Evolutionary conservation across 2,113 vertebrate genomes (phyloP), one percentile per base, ranked within the genome.

Genomic region (Pogonocichla stellata): DNA sequence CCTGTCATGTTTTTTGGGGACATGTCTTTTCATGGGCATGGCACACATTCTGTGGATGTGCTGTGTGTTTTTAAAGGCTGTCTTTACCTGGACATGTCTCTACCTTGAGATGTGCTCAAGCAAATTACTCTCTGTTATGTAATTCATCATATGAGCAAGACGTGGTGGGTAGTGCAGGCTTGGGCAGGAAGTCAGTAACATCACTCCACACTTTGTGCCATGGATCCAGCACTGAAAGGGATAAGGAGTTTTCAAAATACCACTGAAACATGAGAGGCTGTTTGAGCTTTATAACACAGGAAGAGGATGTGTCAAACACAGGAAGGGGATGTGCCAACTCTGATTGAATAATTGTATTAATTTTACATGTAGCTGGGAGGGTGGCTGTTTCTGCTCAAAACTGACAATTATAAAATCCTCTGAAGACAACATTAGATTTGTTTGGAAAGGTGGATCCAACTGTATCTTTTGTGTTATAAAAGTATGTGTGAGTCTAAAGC

Each of bases 41-140:
- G 28, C 22, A 7, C 33, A 38, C 20, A 7, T 62, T 77, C 33
- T 60, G 26, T 17, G 51, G n/a, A 51, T 0, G 0, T 28, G 20
- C 24, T 73, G 12, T 34, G 24, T 73, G 23, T 40, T 85, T 80
- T 78, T 62, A 72, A 70, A 80, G 65, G 36, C 61, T 47, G 3
- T 28, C 29, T 90, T 29, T 78, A 7, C 16, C 60, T 64, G 36
- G 40, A 38, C 40, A 47, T 45, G 3, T 28, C 26, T 90, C 33
- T 78, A 6, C 16, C 56, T 74, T 40, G 36, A 75, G 79, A 57
- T 0, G 2, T 38, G 47, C 20, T 73, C 9, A 73, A 54, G 54
- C 11, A 77, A 45, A 34, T 38, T 14, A 13, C 6, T 86, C 54
- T 70, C 72, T 16, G 5, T 78, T 42, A 26, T 0, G 1, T 56